Evolutionary conservation across 2,113 vertebrate genomes (phyloP), one percentile per base, ranked within the genome.

Genomic region (Calyptomena viridis): DNA sequence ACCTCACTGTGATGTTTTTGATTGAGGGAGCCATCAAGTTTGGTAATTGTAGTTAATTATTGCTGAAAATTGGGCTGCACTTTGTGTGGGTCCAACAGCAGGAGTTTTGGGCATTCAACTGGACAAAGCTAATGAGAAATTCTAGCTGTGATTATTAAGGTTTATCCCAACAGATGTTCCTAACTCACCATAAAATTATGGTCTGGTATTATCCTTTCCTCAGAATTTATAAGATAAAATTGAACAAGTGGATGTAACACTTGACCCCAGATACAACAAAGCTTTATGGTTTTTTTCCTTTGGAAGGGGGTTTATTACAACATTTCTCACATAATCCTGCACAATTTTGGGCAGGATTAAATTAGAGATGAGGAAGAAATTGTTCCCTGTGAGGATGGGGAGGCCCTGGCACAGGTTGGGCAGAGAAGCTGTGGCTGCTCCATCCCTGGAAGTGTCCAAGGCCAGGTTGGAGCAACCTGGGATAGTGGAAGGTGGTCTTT

Each of bases 401-500:
- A 75, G 69, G 78, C 44, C 67, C 86, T 67, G 77, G 68, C 52
- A 11, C 77, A 89, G 77, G 76, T 12, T 67, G 44, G 37, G 37
- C 87, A 89, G 68, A 74, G 77, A 6, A 82, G 69, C 69, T 82
- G 69, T 1, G 69, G 69, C 77, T 82, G 52, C 60, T 60, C 77
- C 69, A 60, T 75, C 87, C 77, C 60, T 53, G 87, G 69, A 11
- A 82, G 60, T 89, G 69, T 0, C 71, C 69, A 24, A 76, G 78
- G 71, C 30, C 78, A 83, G 87, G 24, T 0, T 89, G 71, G 87
- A 68, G 40, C 40, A 62, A 39, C 55, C 62, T 89, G 78, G 71
- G 40, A 8, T 63, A 18, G 62, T 55, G 87, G 30, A 0, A 89
- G 20, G 0, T 18, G 69, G 0, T 7, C 0, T 89, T 39, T n/a